Conservation (phyloP, 1,140 invertebrate genomes). For the Dendroctonus ponderosae region DNA sequence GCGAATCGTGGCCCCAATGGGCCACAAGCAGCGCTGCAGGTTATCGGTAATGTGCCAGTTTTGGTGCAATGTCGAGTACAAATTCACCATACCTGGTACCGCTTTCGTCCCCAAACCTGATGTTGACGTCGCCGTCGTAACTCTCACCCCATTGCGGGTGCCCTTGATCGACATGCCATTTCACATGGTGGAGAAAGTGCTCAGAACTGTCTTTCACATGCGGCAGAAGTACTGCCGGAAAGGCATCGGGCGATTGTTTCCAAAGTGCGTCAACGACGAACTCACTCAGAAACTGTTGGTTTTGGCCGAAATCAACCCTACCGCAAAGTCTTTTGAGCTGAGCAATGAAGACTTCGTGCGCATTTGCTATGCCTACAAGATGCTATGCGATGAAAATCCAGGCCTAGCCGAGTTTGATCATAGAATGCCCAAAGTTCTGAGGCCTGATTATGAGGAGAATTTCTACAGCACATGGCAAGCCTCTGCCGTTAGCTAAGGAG, state of each 20-base stretch:
- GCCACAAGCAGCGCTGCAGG: constrained; percentile 66
- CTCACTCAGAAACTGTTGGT: constrained; percentile 69
- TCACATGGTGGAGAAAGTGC: constrained; percentile 86
- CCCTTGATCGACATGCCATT: constrained; percentile 82
- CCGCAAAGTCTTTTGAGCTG: constrained; percentile 66
- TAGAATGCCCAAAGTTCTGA: constrained; percentile 55
- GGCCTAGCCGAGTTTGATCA: constrained; percentile 69
- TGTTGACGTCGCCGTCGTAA: constrained; percentile 94
- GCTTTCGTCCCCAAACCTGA: constrained; percentile 93
- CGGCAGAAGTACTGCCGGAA: constrained; percentile 79
- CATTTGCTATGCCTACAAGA: constrained; percentile 74
- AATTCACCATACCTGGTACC: constrained; percentile 85
- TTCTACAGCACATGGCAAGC: background rate
- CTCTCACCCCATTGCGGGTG: constrained; percentile 73
- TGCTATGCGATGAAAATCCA: constrained; percentile 70
- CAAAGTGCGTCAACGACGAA: constrained; percentile 63
- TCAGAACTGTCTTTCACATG: constrained; percentile 81
- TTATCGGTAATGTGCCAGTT: constrained; percentile 94
- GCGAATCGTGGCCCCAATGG: constrained; percentile 74
- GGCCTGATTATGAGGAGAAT: constrained; percentile 13
- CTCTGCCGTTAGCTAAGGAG: too few species aligned
- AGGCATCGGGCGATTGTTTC: constrained; percentile 75
- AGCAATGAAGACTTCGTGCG: constrained; percentile 76
- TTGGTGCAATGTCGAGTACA: constrained; percentile 79
- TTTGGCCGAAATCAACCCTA: constrained; percentile 71